A percentile compares a stretch with the other conserved stretches of the same genome.
These are phyloP conservation scores for Archips xylosteana DNA, from an alignment of 2,888 invertebrate genomes.

Conservation along the genomic window DNA sequence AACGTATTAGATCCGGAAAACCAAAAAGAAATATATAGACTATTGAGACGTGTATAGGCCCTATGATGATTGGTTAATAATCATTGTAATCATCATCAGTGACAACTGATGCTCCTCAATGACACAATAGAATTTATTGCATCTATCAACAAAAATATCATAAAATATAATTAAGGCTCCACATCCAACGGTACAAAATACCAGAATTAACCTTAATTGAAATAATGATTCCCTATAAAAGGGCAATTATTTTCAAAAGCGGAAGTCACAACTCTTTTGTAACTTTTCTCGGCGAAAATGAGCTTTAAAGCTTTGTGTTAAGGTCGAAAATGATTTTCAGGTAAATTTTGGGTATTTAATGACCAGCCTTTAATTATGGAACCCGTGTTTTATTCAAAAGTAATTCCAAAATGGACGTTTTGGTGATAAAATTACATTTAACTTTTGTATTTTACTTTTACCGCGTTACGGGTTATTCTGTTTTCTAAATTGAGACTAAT, in stretches of 20 bases:
- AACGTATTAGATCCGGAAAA: too few species aligned
- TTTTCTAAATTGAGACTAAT: too few species aligned
- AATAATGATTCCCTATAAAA: conserved; percentile 30
- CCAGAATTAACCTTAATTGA: conserved; percentile 31
- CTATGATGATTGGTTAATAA: too few species aligned
- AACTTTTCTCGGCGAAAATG: not conserved
- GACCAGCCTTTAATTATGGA: conserved; percentile 16
- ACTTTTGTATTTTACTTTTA: too few species aligned
- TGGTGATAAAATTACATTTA: not conserved
- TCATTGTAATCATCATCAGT: too few species aligned
- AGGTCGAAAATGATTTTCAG: not conserved
- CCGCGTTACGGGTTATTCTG: too few species aligned
- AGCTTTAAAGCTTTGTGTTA: not conserved
- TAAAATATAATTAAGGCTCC: conserved; percentile 5
- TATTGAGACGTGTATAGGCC: too few species aligned
- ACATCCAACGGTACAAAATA: conserved; percentile 18
- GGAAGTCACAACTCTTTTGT: conserved; percentile 1
- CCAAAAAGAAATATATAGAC: too few species aligned
- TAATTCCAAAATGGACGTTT: conserved; percentile 17
- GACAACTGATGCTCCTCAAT: not conserved
- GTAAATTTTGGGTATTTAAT: conserved; percentile 23
- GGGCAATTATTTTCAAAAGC: conserved; percentile 24
- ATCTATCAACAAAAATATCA: not conserved
- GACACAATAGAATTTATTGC: not conserved
- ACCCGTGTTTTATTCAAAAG: conserved; percentile 25